Evolutionary conservation across 2,113 vertebrate species (phyloP).

Genomic region (Sigmodon hispidus): DNA sequence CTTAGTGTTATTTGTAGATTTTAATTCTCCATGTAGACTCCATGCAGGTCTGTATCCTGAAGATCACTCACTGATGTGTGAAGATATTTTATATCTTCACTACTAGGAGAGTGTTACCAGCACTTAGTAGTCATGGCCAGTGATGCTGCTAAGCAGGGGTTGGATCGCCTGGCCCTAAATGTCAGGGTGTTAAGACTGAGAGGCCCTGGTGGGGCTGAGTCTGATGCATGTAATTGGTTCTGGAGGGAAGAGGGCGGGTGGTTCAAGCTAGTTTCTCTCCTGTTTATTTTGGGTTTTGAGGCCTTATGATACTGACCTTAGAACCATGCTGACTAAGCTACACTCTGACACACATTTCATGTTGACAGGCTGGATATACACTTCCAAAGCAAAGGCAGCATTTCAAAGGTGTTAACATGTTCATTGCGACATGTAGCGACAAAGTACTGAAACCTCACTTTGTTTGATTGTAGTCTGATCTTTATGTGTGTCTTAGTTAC

Average conservation of each 20-base stretch:
- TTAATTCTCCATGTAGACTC: constrained; percentile 15
- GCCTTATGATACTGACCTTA: background rate
- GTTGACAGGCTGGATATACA: background rate
- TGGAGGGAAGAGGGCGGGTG: background rate
- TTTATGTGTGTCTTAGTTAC: background rate
- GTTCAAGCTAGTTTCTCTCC: background rate
- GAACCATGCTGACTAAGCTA: background rate
- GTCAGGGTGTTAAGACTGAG: background rate
- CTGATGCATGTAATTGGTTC: background rate
- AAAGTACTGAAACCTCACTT: background rate
- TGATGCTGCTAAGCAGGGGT: background rate
- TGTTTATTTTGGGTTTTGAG: background rate
- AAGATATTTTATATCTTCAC: constrained; percentile 9
- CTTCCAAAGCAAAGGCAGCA: constrained; percentile 7
- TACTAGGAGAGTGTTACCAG: background rate
- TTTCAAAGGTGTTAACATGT: background rate
- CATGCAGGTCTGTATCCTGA: background rate
- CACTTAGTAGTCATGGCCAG: background rate
- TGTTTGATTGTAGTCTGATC: constrained; percentile 3
- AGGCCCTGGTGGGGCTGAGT: background rate
- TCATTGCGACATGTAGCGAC: background rate
- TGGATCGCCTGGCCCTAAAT: background rate
- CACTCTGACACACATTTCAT: background rate
- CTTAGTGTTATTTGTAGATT: background rate
- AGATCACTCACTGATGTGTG: background rate